Conservation (phyloP, 1,140 invertebrate species). For the Plodia interpunctella region DNA sequence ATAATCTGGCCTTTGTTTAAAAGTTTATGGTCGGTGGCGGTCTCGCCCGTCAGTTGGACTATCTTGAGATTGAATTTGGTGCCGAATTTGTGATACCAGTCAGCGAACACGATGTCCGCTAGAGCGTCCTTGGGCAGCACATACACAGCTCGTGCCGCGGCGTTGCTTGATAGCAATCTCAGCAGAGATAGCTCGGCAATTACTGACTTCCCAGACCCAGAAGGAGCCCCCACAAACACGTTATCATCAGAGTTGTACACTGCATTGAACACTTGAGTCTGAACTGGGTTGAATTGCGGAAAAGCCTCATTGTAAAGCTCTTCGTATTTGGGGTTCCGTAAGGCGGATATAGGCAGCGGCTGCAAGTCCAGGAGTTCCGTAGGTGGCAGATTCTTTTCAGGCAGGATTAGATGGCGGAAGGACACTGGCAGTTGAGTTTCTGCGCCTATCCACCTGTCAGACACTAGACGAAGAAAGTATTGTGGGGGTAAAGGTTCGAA, state of each 20-base stretch:
- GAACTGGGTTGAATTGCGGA: slow-evolving; percentile 98
- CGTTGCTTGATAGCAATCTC: slow-evolving; percentile 87
- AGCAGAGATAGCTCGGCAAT: slow-evolving; percentile 98
- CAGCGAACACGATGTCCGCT: slow-evolving; percentile 92
- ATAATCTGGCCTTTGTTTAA: slow-evolving; percentile 95
- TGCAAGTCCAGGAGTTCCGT: slow-evolving; percentile 99
- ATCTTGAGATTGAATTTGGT: slow-evolving; percentile 89
- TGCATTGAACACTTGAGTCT: slow-evolving; percentile 98
- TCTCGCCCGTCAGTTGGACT: slow-evolving; percentile 98
- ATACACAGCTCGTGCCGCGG: slow-evolving; percentile 91
- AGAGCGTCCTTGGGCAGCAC: slow-evolving; percentile 94
- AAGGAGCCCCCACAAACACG: slow-evolving; percentile 98
- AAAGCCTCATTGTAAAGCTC: slow-evolving; percentile 91
- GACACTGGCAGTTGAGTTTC: slow-evolving; percentile 98
- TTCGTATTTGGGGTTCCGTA: slow-evolving; percentile 92
- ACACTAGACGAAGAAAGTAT: slow-evolving; percentile 94
- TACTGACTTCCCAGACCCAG: slow-evolving; percentile 97
- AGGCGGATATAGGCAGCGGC: slow-evolving; percentile 92
- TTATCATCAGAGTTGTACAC: slow-evolving; percentile 99
- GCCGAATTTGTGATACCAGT: slow-evolving; percentile 95
- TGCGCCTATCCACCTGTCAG: slow-evolving; percentile 91
- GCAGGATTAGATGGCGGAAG: slow-evolving; percentile 97
- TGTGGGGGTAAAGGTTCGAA: slow-evolving; percentile 99
- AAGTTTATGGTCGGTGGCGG: slow-evolving; percentile 96
- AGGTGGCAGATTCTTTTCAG: slow-evolving; percentile 98